A percentile compares a stretch with the other conserved stretches of the same genome.
These are phyloP conservation scores for Stenodera caucasica DNA, from an alignment of 2,888 invertebrate genomes.

Conservation along the genomic window DNA sequence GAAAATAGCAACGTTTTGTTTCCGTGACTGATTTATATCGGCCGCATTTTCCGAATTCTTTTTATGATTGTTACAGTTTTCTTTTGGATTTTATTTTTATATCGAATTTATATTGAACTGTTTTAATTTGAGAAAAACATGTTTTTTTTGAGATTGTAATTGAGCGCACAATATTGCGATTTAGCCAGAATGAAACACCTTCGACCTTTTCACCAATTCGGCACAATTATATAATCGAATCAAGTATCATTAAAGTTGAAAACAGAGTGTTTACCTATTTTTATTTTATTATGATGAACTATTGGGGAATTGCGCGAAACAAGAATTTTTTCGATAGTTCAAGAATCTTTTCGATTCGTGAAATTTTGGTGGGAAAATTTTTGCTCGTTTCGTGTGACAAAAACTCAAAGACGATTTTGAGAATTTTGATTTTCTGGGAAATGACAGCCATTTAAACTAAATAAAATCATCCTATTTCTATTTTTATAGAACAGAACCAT, in stretches of 20 bases:
- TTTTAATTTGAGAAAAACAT: too few species aligned
- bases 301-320: too few species aligned
- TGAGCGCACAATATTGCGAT: conserved; percentile 42
- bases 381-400: too few species aligned
- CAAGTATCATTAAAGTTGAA: not conserved
- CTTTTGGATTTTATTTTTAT: not conserved
- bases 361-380: not conserved
- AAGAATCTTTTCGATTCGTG: too few species aligned
- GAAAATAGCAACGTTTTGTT: not conserved
- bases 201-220: conserved; percentile 46
- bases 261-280: not conserved
- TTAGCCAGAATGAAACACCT: conserved; percentile 42
- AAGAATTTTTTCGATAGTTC: too few species aligned
- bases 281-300: too few species aligned
- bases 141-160: conserved; percentile 41
- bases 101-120: too few species aligned
- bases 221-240: conserved; percentile 43
- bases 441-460: too few species aligned
- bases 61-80: not conserved
- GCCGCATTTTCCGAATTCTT: conserved; percentile 6
- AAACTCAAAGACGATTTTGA: too few species aligned
- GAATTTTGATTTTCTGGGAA: too few species aligned
- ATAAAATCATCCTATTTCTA: too few species aligned
- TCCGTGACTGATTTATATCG: conserved; percentile 7
- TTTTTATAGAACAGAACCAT: too few species aligned